Conservation (phyloP, 2,113 vertebrate species). For the Neotoma lepida region DNA sequence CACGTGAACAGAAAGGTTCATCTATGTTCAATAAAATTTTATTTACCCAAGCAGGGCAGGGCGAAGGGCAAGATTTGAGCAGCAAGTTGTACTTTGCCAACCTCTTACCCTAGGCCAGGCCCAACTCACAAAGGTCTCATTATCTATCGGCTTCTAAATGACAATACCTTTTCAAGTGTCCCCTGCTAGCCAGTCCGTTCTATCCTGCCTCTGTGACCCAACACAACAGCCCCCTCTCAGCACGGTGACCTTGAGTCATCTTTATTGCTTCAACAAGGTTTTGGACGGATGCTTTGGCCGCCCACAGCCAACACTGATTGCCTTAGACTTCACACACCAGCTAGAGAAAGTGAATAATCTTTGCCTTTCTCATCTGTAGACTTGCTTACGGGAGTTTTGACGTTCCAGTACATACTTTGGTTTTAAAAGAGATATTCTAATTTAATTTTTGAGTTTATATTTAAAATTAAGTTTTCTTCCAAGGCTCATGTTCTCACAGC, state of each 20-base stretch:
- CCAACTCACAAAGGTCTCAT: not conserved
- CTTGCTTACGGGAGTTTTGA: not conserved
- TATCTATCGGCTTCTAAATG: not conserved
- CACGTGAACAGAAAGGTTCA: not conserved
- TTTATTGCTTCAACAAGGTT: not conserved
- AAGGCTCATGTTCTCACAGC: not conserved
- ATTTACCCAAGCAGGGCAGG: constrained; percentile 26
- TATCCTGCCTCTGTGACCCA: not conserved
- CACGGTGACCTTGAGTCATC: not conserved
- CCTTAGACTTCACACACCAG: not conserved
- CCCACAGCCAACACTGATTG: not conserved
- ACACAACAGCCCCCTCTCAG: not conserved
- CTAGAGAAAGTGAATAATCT: not conserved
- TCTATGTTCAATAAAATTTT: not conserved
- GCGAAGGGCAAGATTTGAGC: not conserved
- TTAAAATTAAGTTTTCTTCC: not conserved
- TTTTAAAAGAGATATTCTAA: constrained; percentile 24
- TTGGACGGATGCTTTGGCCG: not conserved
- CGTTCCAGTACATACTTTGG: not conserved
- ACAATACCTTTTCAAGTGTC: not conserved
- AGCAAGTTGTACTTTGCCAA: not conserved
- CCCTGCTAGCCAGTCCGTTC: not conserved
- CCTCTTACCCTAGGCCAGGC: not conserved
- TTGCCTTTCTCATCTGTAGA: not conserved
- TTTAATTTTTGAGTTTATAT: not conserved